A percentile compares a stretch with the other conserved stretches of the same genome.
Evolutionary conservation across 30 jellyfish, hydroid and myxozoan genomes (phyloP).

Genomic region (Chrysaora quinquecirrha): DNA sequence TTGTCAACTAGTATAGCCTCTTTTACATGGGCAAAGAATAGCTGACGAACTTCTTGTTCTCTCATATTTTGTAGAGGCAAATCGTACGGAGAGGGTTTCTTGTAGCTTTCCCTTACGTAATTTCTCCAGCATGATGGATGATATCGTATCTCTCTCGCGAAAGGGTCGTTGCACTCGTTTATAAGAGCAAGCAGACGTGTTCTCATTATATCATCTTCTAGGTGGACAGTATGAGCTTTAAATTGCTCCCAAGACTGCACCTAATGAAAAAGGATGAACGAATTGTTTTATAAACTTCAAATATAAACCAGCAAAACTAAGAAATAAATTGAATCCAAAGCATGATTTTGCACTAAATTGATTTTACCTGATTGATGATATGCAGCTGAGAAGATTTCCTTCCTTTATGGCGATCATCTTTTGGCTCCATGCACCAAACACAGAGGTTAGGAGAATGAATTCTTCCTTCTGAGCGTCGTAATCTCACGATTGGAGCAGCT

Average conservation of each 20-base stretch:
- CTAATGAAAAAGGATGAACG: not conserved
- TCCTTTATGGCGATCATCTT: not conserved
- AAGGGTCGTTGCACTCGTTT: not conserved
- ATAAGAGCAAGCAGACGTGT: not conserved
- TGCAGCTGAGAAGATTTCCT: not conserved
- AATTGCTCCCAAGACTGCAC: not conserved
- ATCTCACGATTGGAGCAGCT: not conserved
- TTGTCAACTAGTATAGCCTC: not conserved
- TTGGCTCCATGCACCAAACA: not conserved
- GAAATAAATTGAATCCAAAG: not conserved
- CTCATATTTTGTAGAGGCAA: not conserved
- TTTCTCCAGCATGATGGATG: not conserved
- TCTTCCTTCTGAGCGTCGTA: not conserved
- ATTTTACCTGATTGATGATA: not conserved
- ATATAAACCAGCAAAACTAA: not conserved
- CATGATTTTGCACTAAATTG: not conserved
- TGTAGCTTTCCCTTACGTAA: not conserved
- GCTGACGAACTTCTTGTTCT: not conserved
- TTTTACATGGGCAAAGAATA: not conserved
- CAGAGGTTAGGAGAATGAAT: not conserved
- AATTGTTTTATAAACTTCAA: not conserved
- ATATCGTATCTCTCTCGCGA: not conserved
- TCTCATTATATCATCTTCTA: not conserved
- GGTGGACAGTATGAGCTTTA: not conserved
- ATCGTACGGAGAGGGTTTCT: too few species aligned